phyloP scores from a whole-genome alignment of 1,140 invertebrate genomes.

The Homalodisca vitripennis region DNA sequence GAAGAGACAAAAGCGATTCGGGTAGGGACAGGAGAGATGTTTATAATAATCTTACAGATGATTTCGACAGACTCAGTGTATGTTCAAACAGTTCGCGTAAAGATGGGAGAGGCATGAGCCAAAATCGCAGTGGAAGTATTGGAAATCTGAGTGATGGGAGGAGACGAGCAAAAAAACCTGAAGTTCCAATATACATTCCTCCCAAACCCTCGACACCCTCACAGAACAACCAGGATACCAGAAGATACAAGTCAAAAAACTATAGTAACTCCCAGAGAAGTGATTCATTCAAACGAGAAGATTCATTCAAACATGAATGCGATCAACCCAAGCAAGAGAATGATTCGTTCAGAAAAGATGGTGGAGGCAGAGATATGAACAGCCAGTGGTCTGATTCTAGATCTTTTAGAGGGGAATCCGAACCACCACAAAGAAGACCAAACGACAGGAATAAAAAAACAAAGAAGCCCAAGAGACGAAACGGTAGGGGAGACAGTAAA shows the following conservation, averaged over 20 bases:
- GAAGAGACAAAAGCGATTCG: conserved; percentile 32
- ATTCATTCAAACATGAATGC: conserved; percentile 3
- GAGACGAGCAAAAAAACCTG: conserved; percentile 55
- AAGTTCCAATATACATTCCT: conserved; percentile 56
- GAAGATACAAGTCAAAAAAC: background rate
- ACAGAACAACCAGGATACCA: conserved; percentile 23
- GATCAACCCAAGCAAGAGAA: conserved; percentile 40
- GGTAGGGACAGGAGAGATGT: conserved; percentile 31
- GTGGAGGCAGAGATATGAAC: background rate
- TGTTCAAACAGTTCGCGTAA: conserved; percentile 43
- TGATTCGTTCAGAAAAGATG: conserved; percentile 20
- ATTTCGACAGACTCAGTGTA: conserved; percentile 31
- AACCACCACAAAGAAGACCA: background rate
- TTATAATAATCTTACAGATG: conserved; percentile 29
- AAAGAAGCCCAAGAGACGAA: background rate
- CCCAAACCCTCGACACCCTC: conserved; percentile 54
- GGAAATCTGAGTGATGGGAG: conserved; percentile 30
- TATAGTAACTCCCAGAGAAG: conserved; percentile 22
- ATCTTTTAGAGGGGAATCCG: background rate
- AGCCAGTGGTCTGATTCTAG: background rate
- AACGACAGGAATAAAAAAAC: background rate
- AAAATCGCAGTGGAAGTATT: background rate
- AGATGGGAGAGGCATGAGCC: conserved; percentile 38
- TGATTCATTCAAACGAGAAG: conserved; percentile 29
- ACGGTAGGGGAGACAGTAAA: background rate